Evolutionary conservation across 2,113 vertebrate species (phyloP).

Genomic region (Dascyllus trimaculatus): DNA sequence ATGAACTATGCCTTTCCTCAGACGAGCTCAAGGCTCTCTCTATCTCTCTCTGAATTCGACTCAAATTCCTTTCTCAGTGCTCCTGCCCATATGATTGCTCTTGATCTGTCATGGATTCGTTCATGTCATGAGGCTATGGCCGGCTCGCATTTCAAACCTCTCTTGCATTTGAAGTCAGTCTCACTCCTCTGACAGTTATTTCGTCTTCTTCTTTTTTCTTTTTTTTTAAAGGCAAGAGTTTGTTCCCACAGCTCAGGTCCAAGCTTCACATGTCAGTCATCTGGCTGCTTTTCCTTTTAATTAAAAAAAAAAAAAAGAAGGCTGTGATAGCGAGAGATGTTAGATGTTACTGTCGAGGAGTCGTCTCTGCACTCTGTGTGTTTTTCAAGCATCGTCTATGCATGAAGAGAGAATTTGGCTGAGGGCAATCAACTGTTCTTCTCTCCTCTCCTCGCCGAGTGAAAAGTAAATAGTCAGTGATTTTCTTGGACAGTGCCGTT

Average conservation of each 20-base stretch:
- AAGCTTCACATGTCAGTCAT: constrained; percentile 48
- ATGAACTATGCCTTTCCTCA: constrained; percentile 47
- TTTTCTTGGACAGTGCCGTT: constrained; percentile 25
- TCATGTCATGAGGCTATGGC: constrained; percentile 60
- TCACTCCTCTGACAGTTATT: constrained; percentile 57
- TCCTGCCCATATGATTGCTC: constrained; percentile 61
- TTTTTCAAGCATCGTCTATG: constrained; percentile 24
- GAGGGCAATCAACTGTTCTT: constrained; percentile 18
- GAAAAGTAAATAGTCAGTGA: constrained; percentile 19
- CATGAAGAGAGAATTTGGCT: constrained; percentile 23
- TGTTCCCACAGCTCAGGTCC: constrained; percentile 51
- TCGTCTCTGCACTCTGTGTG: constrained; percentile 6
- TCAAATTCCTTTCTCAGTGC: constrained; percentile 44
- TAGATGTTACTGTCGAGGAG: constrained; percentile 16
- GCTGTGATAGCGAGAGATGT: background rate
- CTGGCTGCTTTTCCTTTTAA: constrained; percentile 49
- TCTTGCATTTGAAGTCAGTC: constrained; percentile 64
- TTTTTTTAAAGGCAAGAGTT: constrained; percentile 40
- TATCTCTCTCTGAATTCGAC: constrained; percentile 35
- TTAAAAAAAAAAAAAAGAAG: constrained; percentile 43
- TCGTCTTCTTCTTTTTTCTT: constrained; percentile 35
- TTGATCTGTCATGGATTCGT: constrained; percentile 71
- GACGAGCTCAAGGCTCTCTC: constrained; percentile 29
- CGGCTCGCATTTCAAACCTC: constrained; percentile 61
- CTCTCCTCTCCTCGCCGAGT: background rate